phyloP scores from a whole-genome alignment of 2,888 invertebrate genomes.

The Himalopsyche tibetana region DNA sequence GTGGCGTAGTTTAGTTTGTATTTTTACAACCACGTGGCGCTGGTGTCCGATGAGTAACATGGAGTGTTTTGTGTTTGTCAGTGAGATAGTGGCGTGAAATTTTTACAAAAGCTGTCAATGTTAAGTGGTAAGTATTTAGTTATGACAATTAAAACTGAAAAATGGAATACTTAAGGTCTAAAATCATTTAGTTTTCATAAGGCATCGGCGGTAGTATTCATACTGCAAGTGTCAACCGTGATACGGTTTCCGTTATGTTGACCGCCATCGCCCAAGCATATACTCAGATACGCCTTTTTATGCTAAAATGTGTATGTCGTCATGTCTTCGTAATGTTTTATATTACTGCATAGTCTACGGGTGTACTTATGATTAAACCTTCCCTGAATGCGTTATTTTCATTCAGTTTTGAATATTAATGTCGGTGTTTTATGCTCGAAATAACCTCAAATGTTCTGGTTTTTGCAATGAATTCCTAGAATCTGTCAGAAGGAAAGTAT shows the following conservation, averaged over 20 bases:
- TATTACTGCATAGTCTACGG: not conserved
- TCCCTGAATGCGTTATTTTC: not conserved
- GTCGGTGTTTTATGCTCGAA: slow-evolving; percentile 46
- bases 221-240: slow-evolving; percentile 46
- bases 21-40: slow-evolving; percentile 71
- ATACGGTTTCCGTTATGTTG: slow-evolving; percentile 72
- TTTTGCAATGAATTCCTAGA: slow-evolving; percentile 40
- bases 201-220: not conserved
- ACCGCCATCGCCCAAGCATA: slow-evolving; percentile 73
- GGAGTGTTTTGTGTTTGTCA: slow-evolving; percentile 69
- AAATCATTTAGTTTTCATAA: not conserved
- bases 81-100: slow-evolving; percentile 72
- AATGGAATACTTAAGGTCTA: not conserved
- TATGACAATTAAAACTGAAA: slow-evolving; percentile 55
- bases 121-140: slow-evolving; percentile 74
- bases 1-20: slow-evolving; percentile 57
- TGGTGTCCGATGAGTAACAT: slow-evolving; percentile 68
- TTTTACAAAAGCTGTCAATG: slow-evolving; percentile 70
- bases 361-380: not conserved
- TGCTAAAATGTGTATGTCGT: slow-evolving; percentile 47
- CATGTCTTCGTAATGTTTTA: slow-evolving; percentile 33
- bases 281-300: slow-evolving; percentile 63
- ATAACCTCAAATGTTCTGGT: slow-evolving; percentile 54
- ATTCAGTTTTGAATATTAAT: slow-evolving; percentile 35
- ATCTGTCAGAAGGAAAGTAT: slow-evolving; percentile 23